A percentile compares a stretch with the other conserved stretches of the same genome.
Conservation (phyloP, 2,113 vertebrate genomes). For the Pterophyllum scalare region DNA sequence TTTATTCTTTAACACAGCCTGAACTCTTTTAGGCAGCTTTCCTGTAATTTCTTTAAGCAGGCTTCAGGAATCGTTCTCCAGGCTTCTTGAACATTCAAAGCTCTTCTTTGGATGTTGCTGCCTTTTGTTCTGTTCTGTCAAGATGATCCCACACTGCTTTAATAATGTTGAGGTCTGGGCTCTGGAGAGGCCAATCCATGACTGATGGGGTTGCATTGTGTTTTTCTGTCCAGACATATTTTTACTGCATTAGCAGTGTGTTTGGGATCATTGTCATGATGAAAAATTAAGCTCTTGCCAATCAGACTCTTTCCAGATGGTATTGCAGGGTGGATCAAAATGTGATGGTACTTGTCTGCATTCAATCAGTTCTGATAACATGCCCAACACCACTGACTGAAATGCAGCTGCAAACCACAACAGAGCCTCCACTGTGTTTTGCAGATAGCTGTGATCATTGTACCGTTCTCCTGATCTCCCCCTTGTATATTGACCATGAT, state of each 20-base stretch:
- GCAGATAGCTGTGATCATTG: background rate
- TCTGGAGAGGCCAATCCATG: background rate
- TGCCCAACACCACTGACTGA: fast-evolving
- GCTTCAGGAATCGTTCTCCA: background rate
- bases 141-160: background rate
- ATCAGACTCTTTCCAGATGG: background rate
- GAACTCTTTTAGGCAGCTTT: background rate
- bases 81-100: background rate
- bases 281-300: background rate
- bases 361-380: background rate
- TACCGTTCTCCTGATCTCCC: no score
- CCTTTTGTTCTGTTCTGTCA: background rate
- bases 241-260: background rate
- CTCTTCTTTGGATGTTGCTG: background rate
- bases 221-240: background rate
- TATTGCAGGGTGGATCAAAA: background rate
- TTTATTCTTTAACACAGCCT: background rate
- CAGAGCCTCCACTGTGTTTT: background rate
- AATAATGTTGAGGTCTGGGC: background rate
- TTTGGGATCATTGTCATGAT: background rate
- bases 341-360: background rate
- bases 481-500: background rate
- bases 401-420: background rate
- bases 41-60: background rate
- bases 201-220: background rate